These are phyloP conservation scores for Maniola hyperantus DNA, from an alignment of 2,888 invertebrate genomes.

Conservation along the genomic window DNA sequence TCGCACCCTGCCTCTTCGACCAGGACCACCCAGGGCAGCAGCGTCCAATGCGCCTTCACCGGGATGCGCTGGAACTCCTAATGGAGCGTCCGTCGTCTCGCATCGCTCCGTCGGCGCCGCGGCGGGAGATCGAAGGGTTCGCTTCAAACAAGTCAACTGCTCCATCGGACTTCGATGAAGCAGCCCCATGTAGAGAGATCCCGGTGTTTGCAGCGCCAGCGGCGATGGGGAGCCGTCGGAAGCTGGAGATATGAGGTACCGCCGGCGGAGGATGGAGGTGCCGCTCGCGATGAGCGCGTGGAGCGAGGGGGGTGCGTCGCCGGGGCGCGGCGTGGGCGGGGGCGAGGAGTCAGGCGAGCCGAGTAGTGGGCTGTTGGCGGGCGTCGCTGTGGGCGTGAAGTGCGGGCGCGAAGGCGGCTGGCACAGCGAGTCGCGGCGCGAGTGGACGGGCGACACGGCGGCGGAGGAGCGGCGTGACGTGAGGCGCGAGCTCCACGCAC, in stretches of 20 bases:
- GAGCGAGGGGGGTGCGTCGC: conserved; percentile 74
- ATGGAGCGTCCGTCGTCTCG: conserved; percentile 56
- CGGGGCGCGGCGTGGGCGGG: conserved; percentile 85
- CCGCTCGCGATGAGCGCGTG: conserved; percentile 80
- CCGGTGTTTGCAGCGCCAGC: conserved; percentile 82
- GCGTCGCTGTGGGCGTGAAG: conserved; percentile 92
- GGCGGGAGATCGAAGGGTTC: conserved; percentile 70
- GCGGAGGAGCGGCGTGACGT: conserved; percentile 82
- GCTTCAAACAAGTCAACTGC: conserved; percentile 88
- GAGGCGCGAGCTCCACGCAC: conserved; percentile 85
- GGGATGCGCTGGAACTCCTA: conserved; percentile 84
- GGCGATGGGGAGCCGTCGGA: conserved; percentile 84
- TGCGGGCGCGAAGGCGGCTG: conserved; percentile 86
- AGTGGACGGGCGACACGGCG: conserved; percentile 81
- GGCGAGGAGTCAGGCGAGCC: conserved; percentile 83
- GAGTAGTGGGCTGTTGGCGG: conserved; percentile 91
- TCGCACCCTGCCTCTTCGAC: conserved; percentile 61
- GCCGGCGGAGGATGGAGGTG: conserved; percentile 74
- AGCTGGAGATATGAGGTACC: conserved; percentile 81
- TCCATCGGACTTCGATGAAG: conserved; percentile 90
- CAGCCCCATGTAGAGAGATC: conserved; percentile 84
- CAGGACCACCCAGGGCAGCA: conserved; percentile 44
- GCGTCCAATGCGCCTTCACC: conserved; percentile 82
- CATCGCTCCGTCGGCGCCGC: conserved; percentile 56
- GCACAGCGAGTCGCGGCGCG: conserved; percentile 90